Percentiles rank a stretch among this genome's conserved stretches.
Conservation (phyloP, 2,113 vertebrate species). For the Leptosomus discolor region DNA sequence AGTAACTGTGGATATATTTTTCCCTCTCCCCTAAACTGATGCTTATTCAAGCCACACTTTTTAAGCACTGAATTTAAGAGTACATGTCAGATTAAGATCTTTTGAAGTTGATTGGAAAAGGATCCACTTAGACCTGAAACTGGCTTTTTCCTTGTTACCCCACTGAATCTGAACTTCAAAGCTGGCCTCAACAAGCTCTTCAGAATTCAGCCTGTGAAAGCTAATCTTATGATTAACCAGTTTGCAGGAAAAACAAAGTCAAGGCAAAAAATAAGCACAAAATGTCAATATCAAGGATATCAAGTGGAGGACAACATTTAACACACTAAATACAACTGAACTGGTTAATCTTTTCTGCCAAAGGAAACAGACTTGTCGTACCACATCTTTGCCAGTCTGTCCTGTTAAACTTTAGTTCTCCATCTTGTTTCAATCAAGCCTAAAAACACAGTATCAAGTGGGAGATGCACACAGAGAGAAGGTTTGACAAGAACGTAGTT, state of each 20-base stretch:
- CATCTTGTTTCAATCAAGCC: background rate
- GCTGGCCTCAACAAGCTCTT: background rate
- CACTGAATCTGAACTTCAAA: background rate
- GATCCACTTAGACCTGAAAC: background rate
- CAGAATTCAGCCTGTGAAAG: background rate
- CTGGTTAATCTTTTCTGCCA: background rate
- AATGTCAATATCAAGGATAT: background rate
- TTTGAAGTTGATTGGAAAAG: background rate
- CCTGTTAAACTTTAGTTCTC: background rate
- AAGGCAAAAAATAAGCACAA: background rate
- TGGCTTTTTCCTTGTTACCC: background rate
- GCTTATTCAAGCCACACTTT: background rate
- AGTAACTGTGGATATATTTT: background rate
- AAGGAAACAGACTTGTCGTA: background rate
- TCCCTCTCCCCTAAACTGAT: background rate
- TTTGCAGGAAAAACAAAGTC: background rate
- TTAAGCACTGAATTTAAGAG: background rate
- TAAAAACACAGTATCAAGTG: background rate
- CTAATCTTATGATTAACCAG: background rate
- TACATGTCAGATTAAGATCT: background rate
- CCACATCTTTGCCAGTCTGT: background rate
- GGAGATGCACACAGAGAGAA: background rate
- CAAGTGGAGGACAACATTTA: background rate
- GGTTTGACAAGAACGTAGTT: background rate
- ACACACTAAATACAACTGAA: background rate